Evolutionary conservation across 2,113 vertebrate genomes (phyloP), one percentile per base, ranked within the genome.

Genomic region (Brachypodius melanocephalos): DNA sequence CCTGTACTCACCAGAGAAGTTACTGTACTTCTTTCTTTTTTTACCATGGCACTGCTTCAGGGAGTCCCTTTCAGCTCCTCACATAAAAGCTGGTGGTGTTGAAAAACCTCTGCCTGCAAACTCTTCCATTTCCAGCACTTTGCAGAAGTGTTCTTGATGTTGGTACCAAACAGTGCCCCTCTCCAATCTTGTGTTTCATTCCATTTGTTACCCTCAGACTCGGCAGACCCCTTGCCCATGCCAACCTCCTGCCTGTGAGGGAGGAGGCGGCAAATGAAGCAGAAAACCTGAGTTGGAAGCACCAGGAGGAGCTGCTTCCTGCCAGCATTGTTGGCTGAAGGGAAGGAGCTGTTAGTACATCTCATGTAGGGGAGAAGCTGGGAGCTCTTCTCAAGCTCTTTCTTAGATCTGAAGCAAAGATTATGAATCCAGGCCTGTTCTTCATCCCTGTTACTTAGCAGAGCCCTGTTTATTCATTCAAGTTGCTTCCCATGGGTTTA

Each of bases 61-160:
- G 32, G 52, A 61, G 14, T 66, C 13, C 25, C 34, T 57, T 89
- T 87, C 29, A 61, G 17, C 38, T 57, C 73, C 62, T 57, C 25
- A 24, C 0, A 0, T 32, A 31, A 76, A 43, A 68, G 13, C 17
- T 73, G 0, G 0, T 58, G 13, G 8, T 86, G 52, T n/a, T 54
- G 38, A 63, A 75, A 71, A 82, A 59, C 48, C 8, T 57, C n/a
- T 81, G 26, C 6, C 68, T 75, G 49, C 34, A 57, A 57, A 28
- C 43, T 18, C 6, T 43, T 91, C 32, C 1, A 2, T 91, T 84
- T 79, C 25, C 54, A 65, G 58, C 32, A 34, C 26, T 67, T 67
- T 32, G 26, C 63, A 55, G 31, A 46, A 93, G 20, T 18, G 14
- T 61, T 73, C 34, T 31, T 2, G 2, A 18, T 57, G 20, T 32